Evolutionary conservation across 2,113 vertebrate genomes (phyloP).

Genomic region (Salvator merianae): DNA sequence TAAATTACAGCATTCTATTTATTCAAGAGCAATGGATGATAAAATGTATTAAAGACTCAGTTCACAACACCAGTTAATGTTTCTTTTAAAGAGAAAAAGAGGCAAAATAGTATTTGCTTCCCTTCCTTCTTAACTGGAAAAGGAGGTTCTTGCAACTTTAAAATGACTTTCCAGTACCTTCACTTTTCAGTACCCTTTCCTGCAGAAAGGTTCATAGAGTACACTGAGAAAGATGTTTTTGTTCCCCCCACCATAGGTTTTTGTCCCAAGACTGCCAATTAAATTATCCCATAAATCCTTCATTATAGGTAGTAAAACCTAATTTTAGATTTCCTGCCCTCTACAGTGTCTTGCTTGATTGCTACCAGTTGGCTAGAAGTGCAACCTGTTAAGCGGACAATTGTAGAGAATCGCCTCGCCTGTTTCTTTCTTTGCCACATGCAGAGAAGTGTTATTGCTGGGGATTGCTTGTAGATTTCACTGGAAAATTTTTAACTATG

Average conservation of each 20-base stretch:
- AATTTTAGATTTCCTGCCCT: conserved; percentile 85
- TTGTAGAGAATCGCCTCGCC: conserved; percentile 53
- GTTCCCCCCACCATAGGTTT: conserved; percentile 69
- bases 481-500: conserved; percentile 38
- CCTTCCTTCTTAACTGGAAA: background rate
- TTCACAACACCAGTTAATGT: background rate
- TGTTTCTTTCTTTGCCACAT: conserved; percentile 52
- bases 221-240: conserved; percentile 72
- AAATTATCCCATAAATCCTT: conserved; percentile 83
- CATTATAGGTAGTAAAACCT: conserved; percentile 84
- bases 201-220: conserved; percentile 55
- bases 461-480: conserved; percentile 52
- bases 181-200: conserved; percentile 43
- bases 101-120: conserved; percentile 7
- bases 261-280: conserved; percentile 80
- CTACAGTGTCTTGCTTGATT: conserved; percentile 75
- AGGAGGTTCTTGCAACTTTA: conserved; percentile 12
- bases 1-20: conserved; percentile 41
- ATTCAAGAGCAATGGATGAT: conserved; percentile 14
- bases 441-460: conserved; percentile 41
- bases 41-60: background rate
- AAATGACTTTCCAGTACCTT: conserved; percentile 48
- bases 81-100: conserved; percentile 27
- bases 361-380: conserved; percentile 72
- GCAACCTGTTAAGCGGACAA: conserved; percentile 56